phyloP scores from a whole-genome alignment of 2,888 invertebrate genomes.

The Poecilus cupreus region DNA sequence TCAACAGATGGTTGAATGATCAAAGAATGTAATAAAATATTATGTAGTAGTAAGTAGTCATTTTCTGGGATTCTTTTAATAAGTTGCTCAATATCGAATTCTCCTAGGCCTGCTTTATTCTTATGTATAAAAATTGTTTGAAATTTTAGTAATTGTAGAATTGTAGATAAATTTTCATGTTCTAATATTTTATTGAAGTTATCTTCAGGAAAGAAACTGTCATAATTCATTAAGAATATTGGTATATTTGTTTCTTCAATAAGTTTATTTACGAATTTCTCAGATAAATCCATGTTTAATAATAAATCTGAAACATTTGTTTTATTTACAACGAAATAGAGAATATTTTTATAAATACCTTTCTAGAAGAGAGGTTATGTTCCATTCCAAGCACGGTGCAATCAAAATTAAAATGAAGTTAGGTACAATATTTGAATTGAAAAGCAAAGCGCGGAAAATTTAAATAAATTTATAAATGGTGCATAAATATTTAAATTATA shows the following conservation, averaged over 20 bases:
- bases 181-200: constrained; percentile 20
- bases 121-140: constrained; percentile 44
- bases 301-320: neutral
- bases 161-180: constrained; percentile 30
- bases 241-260: constrained; percentile 18
- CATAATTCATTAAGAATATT: constrained; percentile 15
- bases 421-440: no score
- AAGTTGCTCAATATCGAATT: constrained; percentile 33
- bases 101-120: neutral
- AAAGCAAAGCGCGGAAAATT: no score
- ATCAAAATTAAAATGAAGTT: no score
- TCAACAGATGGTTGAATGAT: constrained; percentile 15
- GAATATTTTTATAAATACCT: neutral
- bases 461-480: no score
- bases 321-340: no score
- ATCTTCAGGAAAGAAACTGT: neutral
- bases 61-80: constrained; percentile 9
- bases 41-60: constrained; percentile 26
- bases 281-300: constrained; percentile 33
- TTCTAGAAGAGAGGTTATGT: neutral
- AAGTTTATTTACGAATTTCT: constrained; percentile 3
- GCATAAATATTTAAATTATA: no score
- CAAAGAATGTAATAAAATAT: constrained; percentile 39
- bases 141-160: constrained; percentile 42
- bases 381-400: neutral